A percentile compares a stretch with the other conserved stretches of the same genome.
These are phyloP conservation scores for Forbesichthys agassizii DNA, from an alignment of 2,113 vertebrate species.

Conservation along the genomic window DNA sequence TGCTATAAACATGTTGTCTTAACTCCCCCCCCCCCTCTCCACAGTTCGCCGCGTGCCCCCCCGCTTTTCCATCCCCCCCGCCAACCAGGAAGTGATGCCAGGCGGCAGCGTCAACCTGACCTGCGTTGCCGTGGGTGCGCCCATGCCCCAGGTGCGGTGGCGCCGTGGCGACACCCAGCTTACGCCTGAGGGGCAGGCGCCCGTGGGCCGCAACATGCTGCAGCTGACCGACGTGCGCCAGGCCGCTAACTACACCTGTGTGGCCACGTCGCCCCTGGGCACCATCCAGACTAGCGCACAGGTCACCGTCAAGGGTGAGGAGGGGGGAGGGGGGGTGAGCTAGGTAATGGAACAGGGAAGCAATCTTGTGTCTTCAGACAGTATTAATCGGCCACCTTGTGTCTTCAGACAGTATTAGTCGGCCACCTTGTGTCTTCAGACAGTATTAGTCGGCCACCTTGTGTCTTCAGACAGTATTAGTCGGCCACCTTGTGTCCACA, in stretches of 20 bases:
- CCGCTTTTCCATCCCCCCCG: slow-evolving; percentile 97
- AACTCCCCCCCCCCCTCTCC: slow-evolving; percentile 54
- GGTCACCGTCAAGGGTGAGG: slow-evolving; percentile 92
- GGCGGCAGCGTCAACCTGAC: slow-evolving; percentile 96
- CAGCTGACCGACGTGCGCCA: slow-evolving; percentile 89
- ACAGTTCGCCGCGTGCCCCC: slow-evolving; percentile 96
- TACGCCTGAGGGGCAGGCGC: slow-evolving; percentile 93
- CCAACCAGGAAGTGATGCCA: slow-evolving; percentile 96
- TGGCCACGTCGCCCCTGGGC: slow-evolving; percentile 93
- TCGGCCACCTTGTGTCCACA: too few species aligned
- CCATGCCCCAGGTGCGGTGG: slow-evolving; percentile 98
- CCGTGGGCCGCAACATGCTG: slow-evolving; percentile 91
- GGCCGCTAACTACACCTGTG: slow-evolving; percentile 94
- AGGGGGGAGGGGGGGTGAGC: too few species aligned
- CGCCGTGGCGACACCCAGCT: slow-evolving; percentile 86
- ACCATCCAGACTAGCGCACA: slow-evolving; percentile 93
- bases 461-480: too few species aligned
- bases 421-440: too few species aligned
- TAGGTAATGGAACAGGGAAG: too few species aligned
- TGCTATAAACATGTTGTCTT: slow-evolving; percentile 20
- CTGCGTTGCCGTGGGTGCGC: slow-evolving; percentile 93
- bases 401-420: too few species aligned
- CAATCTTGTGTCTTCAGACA: too few species aligned
- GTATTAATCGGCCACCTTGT: too few species aligned
- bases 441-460: too few species aligned